These are phyloP conservation scores for Osmerus mordax DNA, from an alignment of 2,113 vertebrate species.

Conservation along the genomic window DNA sequence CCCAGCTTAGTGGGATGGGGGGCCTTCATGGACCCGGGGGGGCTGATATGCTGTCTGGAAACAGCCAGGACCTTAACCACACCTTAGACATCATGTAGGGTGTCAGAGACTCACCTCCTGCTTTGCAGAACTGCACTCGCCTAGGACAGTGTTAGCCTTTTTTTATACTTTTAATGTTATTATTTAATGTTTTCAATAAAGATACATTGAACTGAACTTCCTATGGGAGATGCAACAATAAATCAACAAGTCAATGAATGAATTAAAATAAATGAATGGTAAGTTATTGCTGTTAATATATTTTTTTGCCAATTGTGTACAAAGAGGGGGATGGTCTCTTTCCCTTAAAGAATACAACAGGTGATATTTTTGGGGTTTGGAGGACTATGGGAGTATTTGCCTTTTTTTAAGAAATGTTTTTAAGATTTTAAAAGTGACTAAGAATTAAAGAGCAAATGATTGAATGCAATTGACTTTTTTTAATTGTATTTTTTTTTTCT, in stretches of 20 bases:
- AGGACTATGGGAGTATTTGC: slow-evolving; percentile 58
- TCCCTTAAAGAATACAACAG: slow-evolving; percentile 62
- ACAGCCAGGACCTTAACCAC: slow-evolving; percentile 91
- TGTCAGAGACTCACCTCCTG: slow-evolving; percentile 59
- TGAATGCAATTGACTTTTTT: slow-evolving; percentile 68
- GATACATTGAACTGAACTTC: slow-evolving; percentile 75
- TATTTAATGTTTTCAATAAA: slow-evolving; percentile 78
- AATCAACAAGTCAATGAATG: slow-evolving; percentile 64
- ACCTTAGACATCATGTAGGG: slow-evolving; percentile 94
- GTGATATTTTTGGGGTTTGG: slow-evolving; percentile 64
- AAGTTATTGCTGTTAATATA: slow-evolving; percentile 79
- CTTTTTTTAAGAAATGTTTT: slow-evolving; percentile 74
- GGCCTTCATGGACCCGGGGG: slow-evolving; percentile 85
- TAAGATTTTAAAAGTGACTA: slow-evolving; percentile 68
- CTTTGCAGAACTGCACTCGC: slow-evolving; percentile 67
- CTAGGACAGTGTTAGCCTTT: slow-evolving; percentile 78
- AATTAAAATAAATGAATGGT: slow-evolving; percentile 86
- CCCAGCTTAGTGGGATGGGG: slow-evolving; percentile 89
- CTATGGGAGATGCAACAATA: slow-evolving; percentile 81
- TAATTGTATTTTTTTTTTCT: slow-evolving; percentile 43
- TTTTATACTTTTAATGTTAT: slow-evolving; percentile 71
- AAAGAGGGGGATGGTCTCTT: slow-evolving; percentile 52
- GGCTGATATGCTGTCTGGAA: slow-evolving; percentile 79
- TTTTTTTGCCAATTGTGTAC: slow-evolving; percentile 72
- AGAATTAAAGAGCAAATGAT: slow-evolving; percentile 59